A percentile compares a stretch with the other conserved stretches of the same genome.
Evolutionary conservation across 92 coral and sea anemone genomes (phyloP).

Genomic region (Palythoa grandiflora): DNA sequence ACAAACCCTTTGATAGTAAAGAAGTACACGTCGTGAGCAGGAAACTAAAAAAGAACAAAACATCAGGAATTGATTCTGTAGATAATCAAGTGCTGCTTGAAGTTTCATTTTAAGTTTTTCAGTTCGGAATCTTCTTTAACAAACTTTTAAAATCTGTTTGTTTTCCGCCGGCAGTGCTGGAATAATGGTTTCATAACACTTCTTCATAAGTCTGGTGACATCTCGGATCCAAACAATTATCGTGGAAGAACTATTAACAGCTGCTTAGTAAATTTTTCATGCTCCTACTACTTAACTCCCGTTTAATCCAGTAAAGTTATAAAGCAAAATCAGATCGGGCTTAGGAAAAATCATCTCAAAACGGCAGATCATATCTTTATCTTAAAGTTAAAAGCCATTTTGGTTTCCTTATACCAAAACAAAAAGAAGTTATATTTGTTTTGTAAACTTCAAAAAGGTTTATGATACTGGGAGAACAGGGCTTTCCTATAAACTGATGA

Average conservation of each 20-base stretch:
- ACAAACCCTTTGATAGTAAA: conserved; percentile 11
- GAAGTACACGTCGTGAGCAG: conserved; percentile 9
- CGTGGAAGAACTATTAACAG: conserved; percentile 32
- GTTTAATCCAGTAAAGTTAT: conserved; percentile 2
- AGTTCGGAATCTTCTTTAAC: neutral
- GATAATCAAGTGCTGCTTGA: neutral
- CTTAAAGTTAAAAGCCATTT: conserved; percentile 20
- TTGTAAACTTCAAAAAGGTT: neutral
- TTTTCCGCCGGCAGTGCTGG: neutral
- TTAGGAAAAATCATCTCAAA: conserved; percentile 32
- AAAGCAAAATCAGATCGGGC: conserved; percentile 40
- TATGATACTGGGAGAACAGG: conserved; percentile 38
- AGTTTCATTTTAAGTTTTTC: neutral
- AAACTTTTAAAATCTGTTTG: neutral
- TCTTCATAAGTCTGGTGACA: conserved; percentile 12
- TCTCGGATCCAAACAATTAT: conserved; percentile 36
- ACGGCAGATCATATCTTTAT: conserved; percentile 50
- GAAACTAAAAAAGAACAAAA: conserved; percentile 19
- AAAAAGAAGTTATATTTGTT: conserved; percentile 34
- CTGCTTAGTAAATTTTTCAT: conserved; percentile 7
- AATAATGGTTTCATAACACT: conserved; percentile 4
- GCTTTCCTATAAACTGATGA: conserved; percentile 24
- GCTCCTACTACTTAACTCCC: neutral
- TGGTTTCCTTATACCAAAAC: neutral
- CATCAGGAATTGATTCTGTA: neutral